Evolutionary conservation across 2,113 vertebrate genomes (phyloP).

Genomic region (Hemicordylus capensis): DNA sequence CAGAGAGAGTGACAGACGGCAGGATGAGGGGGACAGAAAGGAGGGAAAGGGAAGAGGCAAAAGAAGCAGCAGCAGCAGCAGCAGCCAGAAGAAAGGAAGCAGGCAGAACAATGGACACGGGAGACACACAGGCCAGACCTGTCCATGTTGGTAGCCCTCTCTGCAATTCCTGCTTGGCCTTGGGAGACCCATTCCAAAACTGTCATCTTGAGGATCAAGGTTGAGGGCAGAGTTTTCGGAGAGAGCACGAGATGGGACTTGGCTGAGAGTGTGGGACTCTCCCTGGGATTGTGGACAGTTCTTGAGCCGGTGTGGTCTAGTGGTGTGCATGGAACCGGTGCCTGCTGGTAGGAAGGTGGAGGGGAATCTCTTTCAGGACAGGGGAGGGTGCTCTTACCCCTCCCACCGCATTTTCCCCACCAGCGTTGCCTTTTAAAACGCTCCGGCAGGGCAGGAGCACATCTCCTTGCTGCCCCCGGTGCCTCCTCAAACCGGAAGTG

Average conservation of each 20-base stretch:
- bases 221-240: not conserved
- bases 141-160: not conserved
- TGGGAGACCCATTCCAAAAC: not conserved
- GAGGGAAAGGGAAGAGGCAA: not conserved
- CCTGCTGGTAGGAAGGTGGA: too few species aligned
- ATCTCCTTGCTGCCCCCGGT: too few species aligned
- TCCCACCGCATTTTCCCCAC: too few species aligned
- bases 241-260: not conserved
- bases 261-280: not conserved
- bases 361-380: too few species aligned
- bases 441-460: too few species aligned
- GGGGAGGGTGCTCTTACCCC: too few species aligned
- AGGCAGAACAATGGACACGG: not conserved
- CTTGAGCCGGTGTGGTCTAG: too few species aligned
- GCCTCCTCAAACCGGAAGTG: too few species aligned
- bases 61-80: not conserved
- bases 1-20: not conserved
- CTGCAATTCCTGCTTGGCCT: too few species aligned
- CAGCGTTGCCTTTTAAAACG: too few species aligned
- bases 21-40: not conserved
- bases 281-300: too few species aligned
- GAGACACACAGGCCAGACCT: not conserved
- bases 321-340: too few species aligned
- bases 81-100: not conserved
- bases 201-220: not conserved